phyloP scores from a whole-genome alignment of 2,113 vertebrate genomes.

The Acrocephalus arundinaceus region DNA sequence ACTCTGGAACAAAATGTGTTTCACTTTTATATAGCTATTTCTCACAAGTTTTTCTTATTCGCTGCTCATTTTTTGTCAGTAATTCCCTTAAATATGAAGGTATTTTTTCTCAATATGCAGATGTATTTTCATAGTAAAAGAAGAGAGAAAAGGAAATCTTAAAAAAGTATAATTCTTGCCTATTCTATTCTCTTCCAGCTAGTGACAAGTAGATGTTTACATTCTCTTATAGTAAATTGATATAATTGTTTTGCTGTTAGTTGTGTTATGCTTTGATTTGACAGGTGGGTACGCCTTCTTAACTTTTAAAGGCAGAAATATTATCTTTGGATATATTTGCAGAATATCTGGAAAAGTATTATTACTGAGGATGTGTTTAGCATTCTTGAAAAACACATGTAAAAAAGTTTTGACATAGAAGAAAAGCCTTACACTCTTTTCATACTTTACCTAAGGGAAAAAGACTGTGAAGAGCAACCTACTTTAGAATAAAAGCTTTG shows the following conservation, averaged over 20 bases:
- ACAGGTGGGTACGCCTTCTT: neutral
- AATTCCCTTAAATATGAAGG: neutral
- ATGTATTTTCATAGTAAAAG: neutral
- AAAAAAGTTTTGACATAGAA: neutral
- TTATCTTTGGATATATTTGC: neutral
- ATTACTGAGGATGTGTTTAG: neutral
- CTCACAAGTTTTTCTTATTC: neutral
- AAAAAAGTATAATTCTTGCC: neutral
- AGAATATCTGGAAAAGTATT: neutral
- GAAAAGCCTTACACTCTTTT: neutral
- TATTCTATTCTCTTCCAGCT: neutral
- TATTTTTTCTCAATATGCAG: neutral
- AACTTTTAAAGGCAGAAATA: neutral
- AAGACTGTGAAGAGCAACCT: neutral
- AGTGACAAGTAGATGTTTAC: neutral
- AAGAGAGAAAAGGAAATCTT: neutral
- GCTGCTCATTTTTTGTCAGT: neutral
- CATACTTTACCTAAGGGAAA: neutral
- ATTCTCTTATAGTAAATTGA: neutral
- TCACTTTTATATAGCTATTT: neutral
- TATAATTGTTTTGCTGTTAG: neutral
- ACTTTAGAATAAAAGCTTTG: neutral
- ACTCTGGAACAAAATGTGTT: neutral
- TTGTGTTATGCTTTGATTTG: neutral
- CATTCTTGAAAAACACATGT: neutral